Evolutionary conservation across 1,140 invertebrate species (phyloP).

Genomic region (Lordiphosa mommai): DNA sequence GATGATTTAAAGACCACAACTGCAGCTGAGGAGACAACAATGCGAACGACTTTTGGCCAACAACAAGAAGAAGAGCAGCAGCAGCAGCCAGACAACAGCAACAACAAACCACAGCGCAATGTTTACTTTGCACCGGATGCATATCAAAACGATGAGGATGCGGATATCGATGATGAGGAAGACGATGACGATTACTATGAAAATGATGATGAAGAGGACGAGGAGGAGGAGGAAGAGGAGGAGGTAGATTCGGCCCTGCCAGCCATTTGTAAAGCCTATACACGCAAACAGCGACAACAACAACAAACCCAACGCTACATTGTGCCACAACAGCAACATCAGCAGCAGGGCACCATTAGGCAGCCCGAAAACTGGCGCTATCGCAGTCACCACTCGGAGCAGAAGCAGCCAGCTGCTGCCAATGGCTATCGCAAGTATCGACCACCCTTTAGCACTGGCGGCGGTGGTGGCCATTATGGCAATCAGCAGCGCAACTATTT

Average conservation of each 20-base stretch:
- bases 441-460: slow-evolving; percentile 61
- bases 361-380: slow-evolving; percentile 72
- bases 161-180: slow-evolving; percentile 63
- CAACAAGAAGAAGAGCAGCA: slow-evolving; percentile 33
- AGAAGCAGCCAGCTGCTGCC: slow-evolving; percentile 33
- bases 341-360: background rate
- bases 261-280: slow-evolving; percentile 48
- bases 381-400: slow-evolving; percentile 63
- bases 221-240: background rate
- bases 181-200: slow-evolving; percentile 45
- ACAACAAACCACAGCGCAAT: slow-evolving; percentile 50
- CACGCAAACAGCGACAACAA: slow-evolving; percentile 56
- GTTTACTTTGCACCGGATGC: slow-evolving; percentile 64
- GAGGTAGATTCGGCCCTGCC: slow-evolving; percentile 1
- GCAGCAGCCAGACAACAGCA: slow-evolving; percentile 15
- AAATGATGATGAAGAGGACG: slow-evolving; percentile 26
- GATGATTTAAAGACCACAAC: slow-evolving; percentile 45
- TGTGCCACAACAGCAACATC: slow-evolving; percentile 20
- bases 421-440: slow-evolving; percentile 60
- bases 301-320: slow-evolving; percentile 56
- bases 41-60: slow-evolving; percentile 77
- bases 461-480: slow-evolving; percentile 56
- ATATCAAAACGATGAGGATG: slow-evolving; percentile 70
- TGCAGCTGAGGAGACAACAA: slow-evolving; percentile 66
- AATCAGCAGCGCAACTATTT: slow-evolving; percentile 74